phyloP scores from a whole-genome alignment of 2,797 vertebrate species.

The Thamnophis elegans region DNA sequence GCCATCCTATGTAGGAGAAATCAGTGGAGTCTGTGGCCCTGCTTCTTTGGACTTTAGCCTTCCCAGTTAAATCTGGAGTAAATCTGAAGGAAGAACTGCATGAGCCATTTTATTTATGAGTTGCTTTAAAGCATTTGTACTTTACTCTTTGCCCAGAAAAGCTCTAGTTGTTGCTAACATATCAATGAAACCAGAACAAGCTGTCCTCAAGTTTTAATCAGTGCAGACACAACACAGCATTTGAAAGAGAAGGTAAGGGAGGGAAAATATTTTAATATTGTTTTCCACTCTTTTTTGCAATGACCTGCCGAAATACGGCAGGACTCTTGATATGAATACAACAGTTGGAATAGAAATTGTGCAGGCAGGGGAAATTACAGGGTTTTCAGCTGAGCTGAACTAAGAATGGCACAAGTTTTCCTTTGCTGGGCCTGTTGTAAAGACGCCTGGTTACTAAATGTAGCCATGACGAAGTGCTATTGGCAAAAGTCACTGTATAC shows the following conservation, averaged over 20 bases:
- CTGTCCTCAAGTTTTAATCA: neutral
- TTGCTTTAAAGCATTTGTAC: neutral
- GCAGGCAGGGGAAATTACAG: neutral
- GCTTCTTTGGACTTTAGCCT: neutral
- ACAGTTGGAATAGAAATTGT: neutral
- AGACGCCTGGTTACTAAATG: neutral
- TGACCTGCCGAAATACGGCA: neutral
- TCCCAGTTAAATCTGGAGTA: neutral
- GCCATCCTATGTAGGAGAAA: neutral
- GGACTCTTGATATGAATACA: neutral
- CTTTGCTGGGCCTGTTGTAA: neutral
- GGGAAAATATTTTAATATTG: neutral
- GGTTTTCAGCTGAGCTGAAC: neutral
- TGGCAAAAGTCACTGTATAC: neutral
- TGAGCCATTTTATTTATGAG: neutral
- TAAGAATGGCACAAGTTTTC: neutral
- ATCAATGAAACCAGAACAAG: neutral
- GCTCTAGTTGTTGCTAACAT: neutral
- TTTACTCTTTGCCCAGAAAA: neutral
- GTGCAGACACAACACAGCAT: neutral
- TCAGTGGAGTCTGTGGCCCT: neutral
- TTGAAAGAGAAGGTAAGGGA: neutral
- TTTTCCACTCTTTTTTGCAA: neutral
- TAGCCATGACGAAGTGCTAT: neutral
- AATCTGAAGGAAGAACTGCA: neutral